Conservation (phyloP, 2,113 vertebrate genomes). For the Pollachius pollachius region DNA sequence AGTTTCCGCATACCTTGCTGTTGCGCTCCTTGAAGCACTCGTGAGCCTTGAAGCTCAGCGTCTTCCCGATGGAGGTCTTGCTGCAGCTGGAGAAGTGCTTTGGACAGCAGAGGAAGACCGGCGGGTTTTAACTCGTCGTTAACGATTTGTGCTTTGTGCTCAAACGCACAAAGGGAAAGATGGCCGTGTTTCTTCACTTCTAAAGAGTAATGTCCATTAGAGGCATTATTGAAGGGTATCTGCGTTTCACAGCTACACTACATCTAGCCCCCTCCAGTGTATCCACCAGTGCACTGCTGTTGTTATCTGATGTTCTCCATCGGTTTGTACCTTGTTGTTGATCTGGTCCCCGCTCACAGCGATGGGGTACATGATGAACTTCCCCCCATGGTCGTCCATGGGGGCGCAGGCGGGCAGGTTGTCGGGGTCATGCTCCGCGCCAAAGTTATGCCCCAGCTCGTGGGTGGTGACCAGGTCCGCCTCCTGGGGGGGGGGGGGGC, state of each 20-base stretch:
- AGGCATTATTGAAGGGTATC: too few relatives aligned
- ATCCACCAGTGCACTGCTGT: too few relatives aligned
- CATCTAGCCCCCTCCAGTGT: too few relatives aligned
- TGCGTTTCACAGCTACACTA: too few relatives aligned
- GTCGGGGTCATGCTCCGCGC: slow-evolving; percentile 96
- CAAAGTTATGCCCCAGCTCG: slow-evolving; percentile 96
- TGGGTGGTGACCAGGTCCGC: slow-evolving; percentile 97
- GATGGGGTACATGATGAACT: slow-evolving; percentile 97
- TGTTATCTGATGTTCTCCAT: too few relatives aligned
- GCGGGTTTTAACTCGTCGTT: too few relatives aligned
- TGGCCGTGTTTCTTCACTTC: too few relatives aligned
- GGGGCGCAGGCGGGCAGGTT: slow-evolving; percentile 86
- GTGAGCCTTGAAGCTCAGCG: slow-evolving; percentile 83
- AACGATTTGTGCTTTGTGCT: too few relatives aligned
- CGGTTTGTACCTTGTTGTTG: slow-evolving; percentile 91
- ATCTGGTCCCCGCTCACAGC: slow-evolving; percentile 96
- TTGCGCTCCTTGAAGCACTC: slow-evolving; percentile 90
- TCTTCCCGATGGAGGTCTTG: slow-evolving; percentile 88
- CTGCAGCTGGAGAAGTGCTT: slow-evolving; percentile 97
- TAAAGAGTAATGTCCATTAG: too few relatives aligned
- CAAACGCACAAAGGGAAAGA: too few relatives aligned
- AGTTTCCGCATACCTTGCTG: slow-evolving; percentile 96
- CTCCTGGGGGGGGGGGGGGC: slow-evolving; percentile 73
- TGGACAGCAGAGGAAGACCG: background rate
- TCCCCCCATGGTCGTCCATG: slow-evolving; percentile 91